A percentile compares a stretch with the other conserved stretches of the same genome.
phyloP scores from a whole-genome alignment of 1,140 invertebrate species.

The Reticulitermes speratus region DNA sequence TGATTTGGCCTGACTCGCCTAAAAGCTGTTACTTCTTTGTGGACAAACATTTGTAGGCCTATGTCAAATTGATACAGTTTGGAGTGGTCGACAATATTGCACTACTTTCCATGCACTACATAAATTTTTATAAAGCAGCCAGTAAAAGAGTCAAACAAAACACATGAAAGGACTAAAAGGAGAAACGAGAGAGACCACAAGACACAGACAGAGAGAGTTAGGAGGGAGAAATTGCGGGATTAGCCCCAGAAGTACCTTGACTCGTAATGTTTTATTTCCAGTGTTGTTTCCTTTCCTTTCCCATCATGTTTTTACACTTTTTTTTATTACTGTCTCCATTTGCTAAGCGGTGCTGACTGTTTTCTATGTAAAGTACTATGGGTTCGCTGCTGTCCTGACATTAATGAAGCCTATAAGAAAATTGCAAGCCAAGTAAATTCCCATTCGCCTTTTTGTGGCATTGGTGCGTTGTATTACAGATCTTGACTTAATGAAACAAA shows the following conservation, averaged over 20 bases:
- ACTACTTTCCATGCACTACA: not conserved
- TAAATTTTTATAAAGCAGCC: not conserved
- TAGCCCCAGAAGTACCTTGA: not conserved
- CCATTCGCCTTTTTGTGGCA: not conserved
- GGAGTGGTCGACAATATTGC: not conserved
- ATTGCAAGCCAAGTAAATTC: not conserved
- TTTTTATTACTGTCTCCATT: not conserved
- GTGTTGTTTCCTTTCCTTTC: not conserved
- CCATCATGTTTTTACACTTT: not conserved
- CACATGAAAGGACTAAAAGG: not conserved
- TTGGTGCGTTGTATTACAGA: not conserved
- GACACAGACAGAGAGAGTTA: not conserved
- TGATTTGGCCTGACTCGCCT: no score
- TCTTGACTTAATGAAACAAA: not conserved
- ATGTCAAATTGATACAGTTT: no score
- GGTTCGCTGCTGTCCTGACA: not conserved
- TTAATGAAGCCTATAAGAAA: slow-evolving; percentile 5
- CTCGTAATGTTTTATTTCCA: not conserved
- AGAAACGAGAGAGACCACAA: not conserved
- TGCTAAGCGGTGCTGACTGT: not conserved
- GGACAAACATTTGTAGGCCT: no score
- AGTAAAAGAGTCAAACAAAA: not conserved
- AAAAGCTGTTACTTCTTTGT: no score
- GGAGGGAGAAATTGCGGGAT: not conserved
- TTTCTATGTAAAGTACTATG: not conserved